Percentiles rank a stretch among this genome's conserved stretches.
These are phyloP conservation scores for Pangasius larnaudii DNA, from an alignment of 2,797 vertebrate species.

Conservation along the genomic window DNA sequence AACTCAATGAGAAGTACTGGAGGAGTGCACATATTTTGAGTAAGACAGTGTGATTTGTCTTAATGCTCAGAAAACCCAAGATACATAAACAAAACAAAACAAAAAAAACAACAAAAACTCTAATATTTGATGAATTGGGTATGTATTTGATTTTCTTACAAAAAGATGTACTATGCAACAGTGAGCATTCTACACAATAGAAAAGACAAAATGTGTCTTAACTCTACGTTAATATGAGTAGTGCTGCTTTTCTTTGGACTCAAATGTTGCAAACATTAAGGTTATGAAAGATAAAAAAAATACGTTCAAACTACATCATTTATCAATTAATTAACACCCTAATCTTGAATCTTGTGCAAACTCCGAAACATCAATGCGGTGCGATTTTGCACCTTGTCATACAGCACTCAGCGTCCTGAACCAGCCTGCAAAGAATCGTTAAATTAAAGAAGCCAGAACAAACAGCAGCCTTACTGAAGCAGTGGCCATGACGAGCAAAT, in stretches of 20 bases:
- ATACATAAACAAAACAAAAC: not conserved
- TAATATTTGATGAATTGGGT: not conserved
- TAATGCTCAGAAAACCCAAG: not conserved
- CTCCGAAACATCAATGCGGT: conserved; percentile 67
- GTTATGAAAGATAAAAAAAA: conserved; percentile 52
- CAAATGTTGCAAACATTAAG: conserved; percentile 48
- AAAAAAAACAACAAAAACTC: not conserved
- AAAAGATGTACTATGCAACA: not conserved
- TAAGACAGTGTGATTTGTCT: not conserved
- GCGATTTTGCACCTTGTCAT: conserved; percentile 70
- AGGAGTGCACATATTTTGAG: not conserved
- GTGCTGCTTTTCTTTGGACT: conserved; percentile 57
- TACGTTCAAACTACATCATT: conserved; percentile 54
- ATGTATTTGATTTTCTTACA: not conserved
- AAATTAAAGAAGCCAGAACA: conserved; percentile 55
- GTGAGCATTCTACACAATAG: not conserved
- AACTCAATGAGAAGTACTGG: not conserved
- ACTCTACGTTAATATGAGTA: not conserved
- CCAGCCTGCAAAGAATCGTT: conserved; percentile 59
- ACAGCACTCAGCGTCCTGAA: conserved; percentile 59
- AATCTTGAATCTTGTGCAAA: conserved; percentile 68
- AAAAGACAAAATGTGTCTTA: not conserved
- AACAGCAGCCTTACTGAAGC: conserved; percentile 31
- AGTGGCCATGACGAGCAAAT: conserved; percentile 26
- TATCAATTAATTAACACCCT: conserved; percentile 68